Percentiles rank a stretch among this genome's conserved stretches.
These are phyloP conservation scores for Drosophila ambigua DNA, from an alignment of 1,140 invertebrate species.

Conservation along the genomic window DNA sequence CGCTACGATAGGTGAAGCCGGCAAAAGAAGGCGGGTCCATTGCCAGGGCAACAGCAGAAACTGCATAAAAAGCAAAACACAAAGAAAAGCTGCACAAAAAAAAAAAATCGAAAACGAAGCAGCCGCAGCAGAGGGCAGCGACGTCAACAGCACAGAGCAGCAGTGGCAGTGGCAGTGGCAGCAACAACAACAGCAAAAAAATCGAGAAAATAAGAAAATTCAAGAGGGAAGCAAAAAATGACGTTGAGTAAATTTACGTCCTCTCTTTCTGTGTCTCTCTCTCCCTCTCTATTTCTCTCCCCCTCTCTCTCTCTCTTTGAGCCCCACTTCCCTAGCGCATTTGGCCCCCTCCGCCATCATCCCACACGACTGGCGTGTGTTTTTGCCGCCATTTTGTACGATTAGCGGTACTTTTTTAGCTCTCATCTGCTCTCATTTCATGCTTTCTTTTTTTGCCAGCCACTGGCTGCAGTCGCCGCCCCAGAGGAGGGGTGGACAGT, in stretches of 20 bases:
- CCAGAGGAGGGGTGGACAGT: slow-evolving; percentile 3
- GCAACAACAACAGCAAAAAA: slow-evolving; percentile 35
- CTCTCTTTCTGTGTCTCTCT: slow-evolving; percentile 15
- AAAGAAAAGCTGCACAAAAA: slow-evolving; percentile 31
- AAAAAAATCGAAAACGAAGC: slow-evolving; percentile 12
- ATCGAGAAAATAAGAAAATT: slow-evolving; percentile 1
- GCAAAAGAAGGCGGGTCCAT: slow-evolving; percentile 80
- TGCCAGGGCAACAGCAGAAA: slow-evolving; percentile 68
- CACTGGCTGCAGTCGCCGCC: slow-evolving; percentile 34
- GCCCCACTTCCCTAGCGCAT: not conserved
- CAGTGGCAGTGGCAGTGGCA: slow-evolving; percentile 9
- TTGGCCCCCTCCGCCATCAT: not conserved
- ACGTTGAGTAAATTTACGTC: slow-evolving; percentile 60
- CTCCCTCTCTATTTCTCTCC: slow-evolving; percentile 14
- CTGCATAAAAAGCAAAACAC: slow-evolving; percentile 54
- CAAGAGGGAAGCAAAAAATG: slow-evolving; percentile 25
- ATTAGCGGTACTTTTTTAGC: slow-evolving; percentile 56
- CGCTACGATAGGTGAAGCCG: slow-evolving; percentile 73
- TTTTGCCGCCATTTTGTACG: slow-evolving; percentile 77
- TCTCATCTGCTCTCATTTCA: slow-evolving; percentile 6
- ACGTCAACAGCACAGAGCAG: slow-evolving; percentile 27
- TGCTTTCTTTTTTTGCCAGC: slow-evolving; percentile 27
- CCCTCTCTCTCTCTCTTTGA: not conserved
- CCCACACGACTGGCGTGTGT: slow-evolving; percentile 14
- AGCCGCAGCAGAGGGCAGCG: slow-evolving; percentile 29